Conservation (phyloP, 2,113 vertebrate genomes). For the Bufo bufo region DNA sequence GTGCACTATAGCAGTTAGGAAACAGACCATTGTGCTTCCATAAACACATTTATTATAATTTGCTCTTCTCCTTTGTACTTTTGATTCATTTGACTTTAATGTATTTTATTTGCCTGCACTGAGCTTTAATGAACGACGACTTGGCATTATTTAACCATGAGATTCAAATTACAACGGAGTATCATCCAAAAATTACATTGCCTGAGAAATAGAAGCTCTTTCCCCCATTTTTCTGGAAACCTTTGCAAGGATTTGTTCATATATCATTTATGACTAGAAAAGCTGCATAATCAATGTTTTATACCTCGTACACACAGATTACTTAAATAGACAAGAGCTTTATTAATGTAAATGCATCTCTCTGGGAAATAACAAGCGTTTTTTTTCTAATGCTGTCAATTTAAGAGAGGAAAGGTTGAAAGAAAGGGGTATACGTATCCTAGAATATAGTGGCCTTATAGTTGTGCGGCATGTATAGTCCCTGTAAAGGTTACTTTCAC, state of each 20-base stretch:
- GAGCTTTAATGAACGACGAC: not conserved
- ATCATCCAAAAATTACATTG: not conserved
- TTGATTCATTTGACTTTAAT: slow-evolving; percentile 47
- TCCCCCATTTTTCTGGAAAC: not conserved
- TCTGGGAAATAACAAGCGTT: not conserved
- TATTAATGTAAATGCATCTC: slow-evolving; percentile 14
- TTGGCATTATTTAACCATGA: slow-evolving; percentile 15
- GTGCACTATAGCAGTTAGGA: slow-evolving; percentile 9
- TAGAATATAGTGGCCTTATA: no score
- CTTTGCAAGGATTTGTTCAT: slow-evolving; percentile 29
- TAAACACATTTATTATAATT: slow-evolving; percentile 31
- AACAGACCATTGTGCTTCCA: slow-evolving; percentile 21
- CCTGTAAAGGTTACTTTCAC: no score
- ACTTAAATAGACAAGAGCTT: slow-evolving; percentile 28
- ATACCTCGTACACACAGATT: slow-evolving; percentile 41
- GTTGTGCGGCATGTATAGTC: no score
- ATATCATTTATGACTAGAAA: slow-evolving; percentile 39
- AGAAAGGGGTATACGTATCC: not conserved
- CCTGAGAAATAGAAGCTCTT: slow-evolving; percentile 17
- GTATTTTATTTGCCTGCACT: slow-evolving; percentile 14
- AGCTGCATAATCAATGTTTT: slow-evolving; percentile 50
- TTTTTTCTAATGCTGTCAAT: not conserved
- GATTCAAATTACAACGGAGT: not conserved
- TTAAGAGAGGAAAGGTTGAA: not conserved
- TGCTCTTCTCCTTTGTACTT: not conserved